These are phyloP conservation scores for Antigone vipio DNA, from an alignment of 2,113 vertebrate genomes.

Conservation along the genomic window DNA sequence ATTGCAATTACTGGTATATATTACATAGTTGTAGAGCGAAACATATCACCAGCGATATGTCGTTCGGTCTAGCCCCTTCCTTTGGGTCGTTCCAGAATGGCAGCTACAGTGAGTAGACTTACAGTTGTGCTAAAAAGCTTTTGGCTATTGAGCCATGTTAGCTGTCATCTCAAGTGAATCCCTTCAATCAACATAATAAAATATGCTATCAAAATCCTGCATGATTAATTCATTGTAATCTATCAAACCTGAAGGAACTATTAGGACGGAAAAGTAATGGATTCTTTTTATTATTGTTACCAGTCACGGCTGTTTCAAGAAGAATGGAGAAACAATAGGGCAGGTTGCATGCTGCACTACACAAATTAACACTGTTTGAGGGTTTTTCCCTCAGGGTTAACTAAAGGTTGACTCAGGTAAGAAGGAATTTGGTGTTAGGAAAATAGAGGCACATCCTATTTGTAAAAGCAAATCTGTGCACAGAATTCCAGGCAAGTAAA, in stretches of 20 bases:
- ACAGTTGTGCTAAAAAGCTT: slow-evolving; percentile 25
- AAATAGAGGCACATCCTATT: background rate
- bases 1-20: background rate
- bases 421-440: background rate
- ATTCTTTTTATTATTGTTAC: slow-evolving; percentile 55
- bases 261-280: background rate
- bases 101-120: slow-evolving; percentile 2
- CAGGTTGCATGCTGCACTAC: background rate
- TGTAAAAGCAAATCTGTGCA: background rate
- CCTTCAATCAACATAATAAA: slow-evolving; percentile 50
- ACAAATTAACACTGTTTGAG: background rate
- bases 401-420: background rate
- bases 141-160: slow-evolving; percentile 32
- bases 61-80: background rate
- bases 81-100: slow-evolving; percentile 23
- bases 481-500: background rate
- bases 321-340: background rate
- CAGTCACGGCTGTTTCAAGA: slow-evolving; percentile 3
- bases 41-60: background rate
- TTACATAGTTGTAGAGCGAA: background rate
- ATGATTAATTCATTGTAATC: slow-evolving; percentile 59
- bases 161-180: slow-evolving; percentile 50
- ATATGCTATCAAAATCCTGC: slow-evolving; percentile 37
- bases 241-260: slow-evolving; percentile 47
- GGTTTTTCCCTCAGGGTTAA: background rate